Percentiles rank a stretch among this genome's conserved stretches.
Conservation (phyloP, 1,140 invertebrate genomes). For the Antheraea mylitta region DNA sequence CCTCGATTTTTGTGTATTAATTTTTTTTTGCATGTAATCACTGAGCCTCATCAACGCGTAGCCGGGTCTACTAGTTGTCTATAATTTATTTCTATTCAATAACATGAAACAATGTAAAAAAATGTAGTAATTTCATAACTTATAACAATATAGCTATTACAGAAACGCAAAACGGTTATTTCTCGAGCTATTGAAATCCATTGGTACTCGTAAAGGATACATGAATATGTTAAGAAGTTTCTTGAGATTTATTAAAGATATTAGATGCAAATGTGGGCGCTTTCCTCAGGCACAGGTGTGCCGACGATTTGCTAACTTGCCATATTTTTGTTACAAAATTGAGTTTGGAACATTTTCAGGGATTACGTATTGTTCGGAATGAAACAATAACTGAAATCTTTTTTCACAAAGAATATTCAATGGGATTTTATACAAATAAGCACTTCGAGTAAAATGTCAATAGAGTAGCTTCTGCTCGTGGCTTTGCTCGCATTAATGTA, state of each 20-base stretch:
- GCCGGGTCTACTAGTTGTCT: too few relatives aligned
- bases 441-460: too few relatives aligned
- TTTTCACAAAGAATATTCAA: not conserved
- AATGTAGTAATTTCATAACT: not conserved
- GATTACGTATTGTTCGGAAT: not conserved
- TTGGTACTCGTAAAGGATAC: slow-evolving; percentile 41
- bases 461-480: too few relatives aligned
- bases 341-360: slow-evolving; percentile 29
- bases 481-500: too few relatives aligned
- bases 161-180: not conserved
- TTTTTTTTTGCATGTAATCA: too few relatives aligned
- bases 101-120: not conserved
- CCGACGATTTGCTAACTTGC: slow-evolving; percentile 74
- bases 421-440: not conserved
- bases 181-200: not conserved
- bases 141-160: not conserved
- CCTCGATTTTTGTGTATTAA: too few relatives aligned
- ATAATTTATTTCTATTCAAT: not conserved
- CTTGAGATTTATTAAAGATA: slow-evolving; percentile 71
- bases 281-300: slow-evolving; percentile 73
- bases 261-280: slow-evolving; percentile 65
- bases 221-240: slow-evolving; percentile 62
- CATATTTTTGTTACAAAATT: slow-evolving; percentile 69
- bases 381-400: not conserved
- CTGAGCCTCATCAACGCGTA: too few relatives aligned